These are phyloP conservation scores for Hippasteria phrygiana DNA, from an alignment of 53 echinoderm and acorn worm species.

Conservation along the genomic window DNA sequence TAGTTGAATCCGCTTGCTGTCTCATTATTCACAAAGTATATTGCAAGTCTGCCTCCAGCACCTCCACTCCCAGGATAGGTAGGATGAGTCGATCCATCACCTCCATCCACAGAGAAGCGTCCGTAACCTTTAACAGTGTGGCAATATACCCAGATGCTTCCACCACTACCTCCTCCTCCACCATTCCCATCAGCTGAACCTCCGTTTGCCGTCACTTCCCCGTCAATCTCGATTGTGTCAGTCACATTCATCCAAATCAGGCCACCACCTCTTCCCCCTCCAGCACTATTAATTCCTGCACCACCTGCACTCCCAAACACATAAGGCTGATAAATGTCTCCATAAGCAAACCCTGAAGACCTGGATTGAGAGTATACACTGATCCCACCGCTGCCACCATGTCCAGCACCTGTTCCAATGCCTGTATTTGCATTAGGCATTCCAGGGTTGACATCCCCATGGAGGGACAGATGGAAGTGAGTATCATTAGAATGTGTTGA, in stretches of 20 bases:
- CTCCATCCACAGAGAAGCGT: slow-evolving; percentile 80
- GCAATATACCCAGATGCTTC: slow-evolving; percentile 90
- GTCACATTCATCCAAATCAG: slow-evolving; percentile 93
- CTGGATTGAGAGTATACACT: slow-evolving; percentile 48
- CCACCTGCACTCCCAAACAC: slow-evolving; percentile 93
- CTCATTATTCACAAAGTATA: slow-evolving; percentile 86
- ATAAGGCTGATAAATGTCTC: slow-evolving; percentile 89
- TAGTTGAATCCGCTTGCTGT: slow-evolving; percentile 86
- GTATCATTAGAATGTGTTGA: slow-evolving; percentile 75
- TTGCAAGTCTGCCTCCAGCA: slow-evolving; percentile 85
- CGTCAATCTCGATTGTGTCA: slow-evolving; percentile 85
- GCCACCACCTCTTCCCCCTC: slow-evolving; percentile 87
- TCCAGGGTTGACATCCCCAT: slow-evolving; percentile 94
- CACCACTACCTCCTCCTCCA: slow-evolving; percentile 92
- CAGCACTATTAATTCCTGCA: slow-evolving; percentile 32
- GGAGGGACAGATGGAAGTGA: slow-evolving; percentile 78
- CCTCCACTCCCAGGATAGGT: slow-evolving; percentile 77
- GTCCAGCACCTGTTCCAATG: slow-evolving; percentile 81
- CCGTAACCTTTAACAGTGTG: slow-evolving; percentile 90
- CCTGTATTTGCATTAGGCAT: slow-evolving; percentile 68
- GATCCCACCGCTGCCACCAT: slow-evolving; percentile 95
- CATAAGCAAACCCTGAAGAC: slow-evolving; percentile 86
- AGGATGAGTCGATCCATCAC: slow-evolving; percentile 66
- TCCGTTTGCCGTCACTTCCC: slow-evolving; percentile 85
- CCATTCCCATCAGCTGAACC: slow-evolving; percentile 69